Evolutionary conservation across 2,888 invertebrate species (phyloP).

Genomic region (Calephelis perditalis): DNA sequence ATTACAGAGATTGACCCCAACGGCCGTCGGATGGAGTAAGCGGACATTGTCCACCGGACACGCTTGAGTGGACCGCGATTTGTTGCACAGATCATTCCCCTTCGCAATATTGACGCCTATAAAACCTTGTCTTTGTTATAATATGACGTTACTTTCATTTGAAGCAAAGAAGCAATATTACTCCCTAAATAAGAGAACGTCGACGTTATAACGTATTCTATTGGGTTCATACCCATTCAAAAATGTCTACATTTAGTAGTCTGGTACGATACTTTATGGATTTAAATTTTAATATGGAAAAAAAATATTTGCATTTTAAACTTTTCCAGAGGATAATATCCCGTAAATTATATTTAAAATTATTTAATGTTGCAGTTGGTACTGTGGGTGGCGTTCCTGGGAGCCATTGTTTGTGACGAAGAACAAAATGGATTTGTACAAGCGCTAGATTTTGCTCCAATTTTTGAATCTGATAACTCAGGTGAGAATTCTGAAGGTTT

Average conservation of each 20-base stretch:
- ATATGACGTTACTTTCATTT: constrained; percentile 73
- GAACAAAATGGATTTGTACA: constrained; percentile 65
- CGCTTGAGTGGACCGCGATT: constrained; percentile 69
- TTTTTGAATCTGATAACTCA: constrained; percentile 63
- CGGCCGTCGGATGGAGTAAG: constrained; percentile 62
- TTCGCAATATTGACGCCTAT: constrained; percentile 76
- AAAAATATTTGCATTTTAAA: constrained; percentile 1
- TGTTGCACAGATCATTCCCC: constrained; percentile 75
- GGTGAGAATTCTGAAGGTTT: constrained; percentile 40
- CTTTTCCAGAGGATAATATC: constrained; percentile 14
- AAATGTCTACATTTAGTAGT: constrained; percentile 58
- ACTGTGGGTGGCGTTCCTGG: constrained; percentile 60
- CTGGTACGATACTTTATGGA: constrained; percentile 49
- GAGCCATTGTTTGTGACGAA: constrained; percentile 51
- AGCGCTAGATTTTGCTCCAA: constrained; percentile 75
- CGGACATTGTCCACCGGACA: constrained; percentile 70
- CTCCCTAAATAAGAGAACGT: constrained; percentile 11
- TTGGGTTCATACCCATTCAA: constrained; percentile 65
- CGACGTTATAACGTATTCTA: constrained; percentile 36
- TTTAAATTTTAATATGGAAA: no score
- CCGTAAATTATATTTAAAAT: constrained; percentile 17
- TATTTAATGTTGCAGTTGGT: constrained; percentile 56
- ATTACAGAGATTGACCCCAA: constrained; percentile 43
- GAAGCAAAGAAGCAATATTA: constrained; percentile 43
- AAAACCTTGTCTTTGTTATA: constrained; percentile 74